Evolutionary conservation across 2,797 vertebrate genomes (phyloP), one percentile per base, ranked within the genome.

Genomic region (Onychomys torridus): DNA sequence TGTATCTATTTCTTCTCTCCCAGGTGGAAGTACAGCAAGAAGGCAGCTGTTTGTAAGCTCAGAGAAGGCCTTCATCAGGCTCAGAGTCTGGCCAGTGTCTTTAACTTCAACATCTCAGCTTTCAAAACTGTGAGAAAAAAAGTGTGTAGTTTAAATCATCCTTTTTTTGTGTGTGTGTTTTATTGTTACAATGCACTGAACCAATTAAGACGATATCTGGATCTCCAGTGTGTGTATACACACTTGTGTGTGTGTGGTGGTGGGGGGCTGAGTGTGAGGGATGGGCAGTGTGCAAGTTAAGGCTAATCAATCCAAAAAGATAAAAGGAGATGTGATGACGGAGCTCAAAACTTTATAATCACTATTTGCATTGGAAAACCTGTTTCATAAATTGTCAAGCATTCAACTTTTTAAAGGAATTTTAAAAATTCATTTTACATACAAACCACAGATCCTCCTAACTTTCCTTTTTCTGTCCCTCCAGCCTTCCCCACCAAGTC

Each of bases 331-430:
- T 75, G 69, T 59, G 37, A 57, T 82, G 57, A 71, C 29, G 95
- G 76, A 82, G 52, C 16, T 92, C 12, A 95, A 86, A 10, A 87
- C 32, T n/a, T 86, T 23, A 69, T 13, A 87, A 79, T 84, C 13
- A 89, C 71, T 49, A 40, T 93, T 96, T 95, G 3, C 75, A 87
- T 91, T 19, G 12, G 86, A 59, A 94, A 95, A 65, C 63, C 63
- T 67, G 17, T 82, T 88, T 37, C 25, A 52, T 83, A 14, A 91
- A 69, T 91, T 75, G 90, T 34, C 55, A 94, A 94, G 71, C 9
- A 95, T 13, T 4, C 87, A 63, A 55, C 25, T 71, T 87, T 57
- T 55, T 16, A 55, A 52, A 12, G 11, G 12, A 52, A 12, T 52
- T 52, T 52, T 52, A 2, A 52, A 52, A 52, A 52, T 55, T 55